Conservation (phyloP, 2,888 invertebrate species). For the Eristalis arbustorum region DNA sequence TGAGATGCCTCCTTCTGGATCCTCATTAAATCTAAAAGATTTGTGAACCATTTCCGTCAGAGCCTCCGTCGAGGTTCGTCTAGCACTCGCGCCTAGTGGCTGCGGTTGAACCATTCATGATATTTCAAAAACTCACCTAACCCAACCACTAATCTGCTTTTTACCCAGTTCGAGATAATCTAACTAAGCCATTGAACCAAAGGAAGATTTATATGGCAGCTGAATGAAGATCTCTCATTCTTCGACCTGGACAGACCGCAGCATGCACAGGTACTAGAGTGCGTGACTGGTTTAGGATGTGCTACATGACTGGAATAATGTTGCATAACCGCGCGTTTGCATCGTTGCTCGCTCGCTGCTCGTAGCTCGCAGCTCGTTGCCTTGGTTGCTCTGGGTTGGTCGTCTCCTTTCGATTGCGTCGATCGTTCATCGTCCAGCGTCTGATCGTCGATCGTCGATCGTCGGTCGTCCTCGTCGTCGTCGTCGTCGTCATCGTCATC, state of each 20-base stretch:
- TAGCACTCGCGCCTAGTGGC: background rate
- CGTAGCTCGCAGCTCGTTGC: background rate
- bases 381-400: background rate
- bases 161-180: conserved; percentile 61
- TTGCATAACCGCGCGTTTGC: conserved; percentile 69
- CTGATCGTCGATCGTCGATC: background rate
- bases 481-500: conserved; percentile 32
- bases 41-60: conserved; percentile 26
- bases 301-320: conserved; percentile 70
- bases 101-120: conserved; percentile 39
- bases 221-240: conserved; percentile 65
- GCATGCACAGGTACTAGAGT: conserved; percentile 58
- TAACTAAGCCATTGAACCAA: conserved; percentile 59
- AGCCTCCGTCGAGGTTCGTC: background rate
- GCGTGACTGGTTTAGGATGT: conserved; percentile 70
- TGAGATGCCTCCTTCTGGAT: background rate
- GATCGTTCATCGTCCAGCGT: background rate
- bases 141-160: conserved; percentile 53
- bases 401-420: conserved; percentile 10
- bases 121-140: conserved; percentile 55
- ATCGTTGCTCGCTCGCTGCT: conserved; percentile 27
- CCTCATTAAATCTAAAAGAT: conserved; percentile 34
- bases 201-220: conserved; percentile 59
- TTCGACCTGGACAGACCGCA: conserved; percentile 50
- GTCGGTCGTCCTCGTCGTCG: conserved; percentile 14